Base-by-base conservation (phyloP, 1,140 invertebrate genomes). In the Drosophila watanabei region DNA sequence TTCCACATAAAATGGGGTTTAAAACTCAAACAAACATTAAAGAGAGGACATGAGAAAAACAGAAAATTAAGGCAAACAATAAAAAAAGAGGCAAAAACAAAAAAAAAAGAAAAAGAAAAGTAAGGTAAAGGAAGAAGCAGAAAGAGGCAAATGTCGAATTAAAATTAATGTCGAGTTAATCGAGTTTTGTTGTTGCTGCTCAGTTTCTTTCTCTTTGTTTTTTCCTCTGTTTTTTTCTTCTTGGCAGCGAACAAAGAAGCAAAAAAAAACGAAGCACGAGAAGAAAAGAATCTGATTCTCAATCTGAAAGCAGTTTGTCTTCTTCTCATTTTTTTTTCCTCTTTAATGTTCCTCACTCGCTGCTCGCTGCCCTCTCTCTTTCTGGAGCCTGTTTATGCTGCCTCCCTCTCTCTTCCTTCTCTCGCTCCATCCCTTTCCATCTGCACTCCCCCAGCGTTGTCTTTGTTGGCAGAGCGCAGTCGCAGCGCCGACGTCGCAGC, bases 111-210 rank as follows among this genome's bases (percentile, higher is more conserved):
- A 51, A n/a, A 68, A 51, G 39, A 46, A 59, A 59, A 43, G 65
- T 43, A 64, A 64, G 77, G 49, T 33, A 64, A 75, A 32, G 48
- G 48, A 56, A 61, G 52, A 61, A 62, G 48, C 72, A 70, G 57
- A 68, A 62, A 56, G 32, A 75, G 46, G 57, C 80, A 65, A 75
- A 85, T 90, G 86, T 90, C 86, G 86, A 90, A 90, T 90, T 90
- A 90, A 90, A 90, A 90, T 91, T 90, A 90, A 90, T 90, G 86
- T 87, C 87, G 86, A 90, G 86, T 90, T 90, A 90, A 90, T 90
- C 86, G 86, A 90, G 86, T 90, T 90, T 86, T 88, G 80, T 89
- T 89, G 84, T 83, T 88, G 79, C 52, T 82, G 82, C 54, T 72
- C 54, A 59, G 66, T 72, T 39, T 70, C 69, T 72, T 59, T 72